Base-by-base conservation (phyloP, 1,140 invertebrate genomes). In the Andrena cerasifolii region DNA sequence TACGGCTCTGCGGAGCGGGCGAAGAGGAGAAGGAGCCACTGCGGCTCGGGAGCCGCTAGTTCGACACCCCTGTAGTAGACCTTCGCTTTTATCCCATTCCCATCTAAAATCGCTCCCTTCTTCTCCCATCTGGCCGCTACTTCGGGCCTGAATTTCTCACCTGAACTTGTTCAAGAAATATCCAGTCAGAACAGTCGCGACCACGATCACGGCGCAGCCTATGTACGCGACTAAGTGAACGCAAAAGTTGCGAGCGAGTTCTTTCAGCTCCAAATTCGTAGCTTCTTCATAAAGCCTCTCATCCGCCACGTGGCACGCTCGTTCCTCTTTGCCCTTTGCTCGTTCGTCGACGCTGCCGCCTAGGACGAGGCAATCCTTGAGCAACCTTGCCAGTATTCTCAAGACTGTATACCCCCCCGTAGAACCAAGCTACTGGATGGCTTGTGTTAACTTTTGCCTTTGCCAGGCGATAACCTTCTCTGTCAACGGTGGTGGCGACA, bases 221-320 rank as follows among this genome's bases (percentile, higher is more conserved):
- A 51, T 14, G n/a, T 71, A 78, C 3, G 77, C 85, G 21, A 65
- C 74, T 0, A 81, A 31, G 49, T 80, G 74, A 24, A 88, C 65
- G 45, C 78, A 77, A 12, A 73, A 71, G 1, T 49, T 28, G 33
- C 86, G 85, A 16, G 80, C 10, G 26, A 78, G 3, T 40, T 47
- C n/a, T 3, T 47, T 65, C 53, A 54, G 45, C 47, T 10, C 53
- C 8, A 21, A 70, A 2, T 21, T 65, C 40, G 21, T 5, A 0
- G 43, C 40, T 3, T 54, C 10, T 40, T n/a, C 2, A 43, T 10
- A 0, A 31, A 3, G 16, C 3, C 53, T 31, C 3, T 53, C 31
- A 10, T 54, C 28, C 18, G 70, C 21, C 3, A 56, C 12, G 24
- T 16, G 12, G 36, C 36, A 40, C 36, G 36, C 28, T 31, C 2